Conservation (phyloP, 2,113 vertebrate species). For the Vulpes lagopus region DNA sequence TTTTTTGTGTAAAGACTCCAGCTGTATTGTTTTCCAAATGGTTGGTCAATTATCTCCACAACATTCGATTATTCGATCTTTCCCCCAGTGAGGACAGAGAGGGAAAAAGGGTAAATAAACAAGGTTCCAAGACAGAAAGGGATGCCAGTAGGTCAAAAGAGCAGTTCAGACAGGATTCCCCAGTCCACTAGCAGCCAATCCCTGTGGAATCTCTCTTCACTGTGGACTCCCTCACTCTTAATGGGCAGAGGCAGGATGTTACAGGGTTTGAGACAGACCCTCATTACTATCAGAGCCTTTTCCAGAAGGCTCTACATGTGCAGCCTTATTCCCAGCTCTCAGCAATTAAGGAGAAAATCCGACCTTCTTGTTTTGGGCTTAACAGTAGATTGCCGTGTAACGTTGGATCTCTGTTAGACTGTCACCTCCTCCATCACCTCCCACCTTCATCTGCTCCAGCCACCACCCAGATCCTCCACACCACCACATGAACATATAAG, state of each 20-base stretch:
- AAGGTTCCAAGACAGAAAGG: neutral
- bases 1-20: conserved; percentile 47
- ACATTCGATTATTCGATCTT: neutral
- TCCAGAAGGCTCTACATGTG: neutral
- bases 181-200: neutral
- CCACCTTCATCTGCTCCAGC: neutral
- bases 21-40: conserved; percentile 50
- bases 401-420: neutral
- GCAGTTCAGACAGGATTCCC: neutral
- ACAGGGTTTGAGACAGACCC: neutral
- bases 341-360: neutral
- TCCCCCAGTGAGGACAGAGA: neutral
- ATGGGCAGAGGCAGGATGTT: neutral
- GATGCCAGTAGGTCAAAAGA: neutral
- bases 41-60: neutral
- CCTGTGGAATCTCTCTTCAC: neutral
- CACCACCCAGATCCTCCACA: neutral
- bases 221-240: neutral
- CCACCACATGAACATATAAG: no score
- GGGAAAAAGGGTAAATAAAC: neutral
- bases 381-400: neutral
- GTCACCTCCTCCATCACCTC: neutral
- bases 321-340: neutral
- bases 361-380: neutral
- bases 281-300: neutral